phyloP scores from a whole-genome alignment of 2,888 invertebrate genomes.

The Bombylius discolor region DNA sequence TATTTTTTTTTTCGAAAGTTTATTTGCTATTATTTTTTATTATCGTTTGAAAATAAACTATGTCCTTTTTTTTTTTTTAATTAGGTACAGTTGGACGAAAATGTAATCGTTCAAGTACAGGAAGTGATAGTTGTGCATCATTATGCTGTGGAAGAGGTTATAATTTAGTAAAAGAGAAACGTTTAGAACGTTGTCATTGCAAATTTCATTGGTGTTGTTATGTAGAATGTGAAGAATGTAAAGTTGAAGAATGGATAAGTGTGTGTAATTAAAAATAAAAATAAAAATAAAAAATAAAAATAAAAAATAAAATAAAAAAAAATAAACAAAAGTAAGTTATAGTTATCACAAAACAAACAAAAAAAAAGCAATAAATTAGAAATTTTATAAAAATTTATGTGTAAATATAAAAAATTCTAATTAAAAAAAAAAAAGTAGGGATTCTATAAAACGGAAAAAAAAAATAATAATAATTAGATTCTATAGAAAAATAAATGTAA shows the following conservation, averaged over 20 bases:
- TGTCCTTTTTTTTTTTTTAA: not conserved
- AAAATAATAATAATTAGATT: no score
- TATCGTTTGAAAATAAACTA: not conserved
- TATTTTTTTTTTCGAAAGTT: no score
- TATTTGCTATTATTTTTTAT: no score
- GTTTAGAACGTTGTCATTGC: conserved; percentile 73
- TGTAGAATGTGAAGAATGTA: conserved; percentile 80
- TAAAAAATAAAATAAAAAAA: conserved; percentile 1
- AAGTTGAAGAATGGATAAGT: conserved; percentile 75
- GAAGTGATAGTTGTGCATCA: conserved; percentile 69
- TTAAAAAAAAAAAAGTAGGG: no score
- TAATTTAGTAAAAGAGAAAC: conserved; percentile 62
- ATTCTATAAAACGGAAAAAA: no score
- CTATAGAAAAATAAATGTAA: no score
- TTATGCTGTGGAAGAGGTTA: conserved; percentile 85
- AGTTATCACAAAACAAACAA: no score
- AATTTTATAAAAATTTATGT: no score
- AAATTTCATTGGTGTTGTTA: conserved; percentile 90
- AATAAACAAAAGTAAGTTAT: conserved; percentile 16
- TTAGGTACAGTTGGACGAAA: conserved; percentile 58
- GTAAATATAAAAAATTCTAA: no score
- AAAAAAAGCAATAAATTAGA: no score
- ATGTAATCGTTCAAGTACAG: conserved; percentile 58
- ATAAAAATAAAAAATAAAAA: not conserved
- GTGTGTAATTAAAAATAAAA: conserved; percentile 61